phyloP scores from a whole-genome alignment of 2,888 invertebrate species.

The Catocala nupta region DNA sequence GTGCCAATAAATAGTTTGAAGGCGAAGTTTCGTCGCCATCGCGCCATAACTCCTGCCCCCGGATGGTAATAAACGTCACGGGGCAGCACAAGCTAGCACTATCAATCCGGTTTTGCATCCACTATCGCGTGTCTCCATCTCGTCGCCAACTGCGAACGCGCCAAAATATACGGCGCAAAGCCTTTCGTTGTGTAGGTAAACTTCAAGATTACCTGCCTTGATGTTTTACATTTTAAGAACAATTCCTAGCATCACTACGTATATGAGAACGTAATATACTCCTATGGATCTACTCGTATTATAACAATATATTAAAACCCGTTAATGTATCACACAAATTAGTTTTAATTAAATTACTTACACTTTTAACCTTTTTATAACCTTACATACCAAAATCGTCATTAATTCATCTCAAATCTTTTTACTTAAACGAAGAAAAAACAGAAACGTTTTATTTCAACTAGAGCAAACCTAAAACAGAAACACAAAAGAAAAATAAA shows the following conservation, averaged over 20 bases:
- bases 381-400: neutral
- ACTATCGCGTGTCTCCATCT: conserved; percentile 81
- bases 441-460: conserved; percentile 2
- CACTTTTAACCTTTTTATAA: too few relatives aligned
- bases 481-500: conserved; percentile 44
- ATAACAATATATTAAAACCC: too few relatives aligned
- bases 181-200: conserved; percentile 15
- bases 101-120: conserved; percentile 81
- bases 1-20: conserved; percentile 80
- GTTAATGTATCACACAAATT: too few relatives aligned
- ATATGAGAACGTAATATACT: neutral
- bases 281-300: neutral
- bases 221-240: neutral
- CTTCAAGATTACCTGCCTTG: neutral
- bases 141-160: conserved; percentile 44
- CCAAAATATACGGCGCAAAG: conserved; percentile 39
- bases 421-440: neutral
- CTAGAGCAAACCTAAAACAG: conserved; percentile 11
- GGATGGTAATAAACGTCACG: conserved; percentile 80
- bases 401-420: conserved; percentile 2
- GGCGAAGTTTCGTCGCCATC: conserved; percentile 72
- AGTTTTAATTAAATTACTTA: too few relatives aligned
- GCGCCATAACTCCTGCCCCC: conserved; percentile 71
- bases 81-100: conserved; percentile 72
- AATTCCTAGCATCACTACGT: neutral